Evolutionary conservation across 2,797 vertebrate species (phyloP).

Genomic region (Rhinichthys osculus): DNA sequence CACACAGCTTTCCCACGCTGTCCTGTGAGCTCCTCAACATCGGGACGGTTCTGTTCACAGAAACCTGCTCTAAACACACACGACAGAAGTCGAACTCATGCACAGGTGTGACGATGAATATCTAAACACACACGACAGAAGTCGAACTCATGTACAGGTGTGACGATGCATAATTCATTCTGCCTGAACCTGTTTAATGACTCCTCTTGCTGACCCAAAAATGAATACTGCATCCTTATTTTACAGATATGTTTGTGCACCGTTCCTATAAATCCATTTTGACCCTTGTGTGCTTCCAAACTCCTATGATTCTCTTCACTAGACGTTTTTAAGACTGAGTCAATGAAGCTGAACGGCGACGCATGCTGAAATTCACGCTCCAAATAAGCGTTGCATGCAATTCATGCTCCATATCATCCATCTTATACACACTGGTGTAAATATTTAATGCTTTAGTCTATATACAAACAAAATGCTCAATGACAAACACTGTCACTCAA

Average conservation of each 20-base stretch:
- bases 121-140: slow-evolving; percentile 6
- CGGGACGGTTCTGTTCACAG: background rate
- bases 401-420: too few species aligned
- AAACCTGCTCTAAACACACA: background rate
- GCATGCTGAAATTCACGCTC: too few species aligned
- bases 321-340: too few species aligned
- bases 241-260: background rate
- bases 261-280: too few species aligned
- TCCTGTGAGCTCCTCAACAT: background rate
- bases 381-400: too few species aligned
- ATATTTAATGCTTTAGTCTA: background rate
- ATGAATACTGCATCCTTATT: background rate
- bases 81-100: background rate
- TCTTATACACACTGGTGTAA: background rate
- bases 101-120: background rate
- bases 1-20: background rate
- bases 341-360: too few species aligned
- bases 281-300: too few species aligned
- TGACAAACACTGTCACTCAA: background rate
- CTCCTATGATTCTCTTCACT: too few species aligned
- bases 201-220: background rate
- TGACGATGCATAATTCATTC: background rate
- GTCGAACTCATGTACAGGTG: background rate
- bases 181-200: background rate
- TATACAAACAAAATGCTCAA: background rate